Conservation (phyloP, 2,888 invertebrate genomes). For the Eurytoma californica region DNA sequence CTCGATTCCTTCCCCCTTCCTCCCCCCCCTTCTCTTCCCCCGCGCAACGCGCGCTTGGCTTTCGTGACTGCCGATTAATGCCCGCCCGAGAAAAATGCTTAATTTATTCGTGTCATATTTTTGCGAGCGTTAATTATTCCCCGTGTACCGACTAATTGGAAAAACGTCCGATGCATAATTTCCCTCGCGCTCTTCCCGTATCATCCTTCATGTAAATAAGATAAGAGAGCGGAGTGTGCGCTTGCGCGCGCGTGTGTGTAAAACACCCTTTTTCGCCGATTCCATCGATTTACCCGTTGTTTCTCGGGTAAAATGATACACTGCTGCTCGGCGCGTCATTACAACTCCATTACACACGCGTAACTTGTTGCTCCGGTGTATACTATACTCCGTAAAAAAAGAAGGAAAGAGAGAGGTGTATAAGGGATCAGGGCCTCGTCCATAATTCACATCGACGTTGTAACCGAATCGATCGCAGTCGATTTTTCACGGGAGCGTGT, state of each 20-base stretch:
- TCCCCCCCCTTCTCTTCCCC: background rate
- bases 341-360: slow-evolving; percentile 16
- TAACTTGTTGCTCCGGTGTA: slow-evolving; percentile 19
- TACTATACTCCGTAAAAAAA: background rate
- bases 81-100: slow-evolving; percentile 3
- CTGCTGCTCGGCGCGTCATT: background rate
- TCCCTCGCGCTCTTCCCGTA: too few species aligned
- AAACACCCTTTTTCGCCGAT: too few species aligned
- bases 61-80: background rate
- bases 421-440: too few species aligned
- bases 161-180: background rate
- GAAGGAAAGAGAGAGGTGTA: too few species aligned
- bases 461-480: slow-evolving; percentile 21
- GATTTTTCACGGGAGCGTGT: too few species aligned
- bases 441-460: too few species aligned
- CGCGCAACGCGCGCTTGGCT: background rate
- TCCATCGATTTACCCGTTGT: too few species aligned
- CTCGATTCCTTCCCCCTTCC: background rate
- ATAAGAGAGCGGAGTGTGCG: too few species aligned
- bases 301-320: too few species aligned
- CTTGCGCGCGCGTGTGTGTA: too few species aligned
- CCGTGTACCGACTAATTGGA: background rate
- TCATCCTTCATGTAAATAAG: too few species aligned
- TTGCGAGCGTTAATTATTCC: slow-evolving; percentile 22
- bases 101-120: slow-evolving; percentile 41